Conservation (phyloP, 2,113 vertebrate species). For the Pelecanoides urinatrix region DNA sequence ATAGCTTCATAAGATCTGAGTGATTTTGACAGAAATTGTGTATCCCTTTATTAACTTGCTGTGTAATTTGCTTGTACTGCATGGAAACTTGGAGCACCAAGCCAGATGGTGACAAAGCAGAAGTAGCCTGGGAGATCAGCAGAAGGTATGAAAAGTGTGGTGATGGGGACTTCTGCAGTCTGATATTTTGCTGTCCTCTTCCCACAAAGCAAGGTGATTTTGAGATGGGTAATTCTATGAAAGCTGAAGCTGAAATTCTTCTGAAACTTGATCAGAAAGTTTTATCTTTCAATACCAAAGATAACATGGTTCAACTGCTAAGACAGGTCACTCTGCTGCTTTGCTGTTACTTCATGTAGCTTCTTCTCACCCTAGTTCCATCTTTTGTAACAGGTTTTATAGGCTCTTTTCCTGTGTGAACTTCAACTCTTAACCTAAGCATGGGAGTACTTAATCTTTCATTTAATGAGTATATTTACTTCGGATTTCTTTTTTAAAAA, state of each 20-base stretch:
- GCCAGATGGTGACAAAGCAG: fast-evolving
- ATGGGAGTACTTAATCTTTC: background rate
- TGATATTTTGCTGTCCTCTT: background rate
- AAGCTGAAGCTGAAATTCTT: background rate
- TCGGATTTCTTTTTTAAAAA: background rate
- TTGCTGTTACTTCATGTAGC: background rate
- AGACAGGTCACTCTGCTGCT: background rate
- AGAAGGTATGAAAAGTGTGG: background rate
- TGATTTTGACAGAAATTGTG: background rate
- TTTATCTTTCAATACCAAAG: background rate
- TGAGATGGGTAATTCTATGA: background rate
- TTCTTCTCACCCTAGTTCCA: background rate
- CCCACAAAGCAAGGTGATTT: background rate
- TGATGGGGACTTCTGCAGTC: background rate
- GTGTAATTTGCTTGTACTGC: background rate
- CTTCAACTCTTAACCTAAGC: background rate
- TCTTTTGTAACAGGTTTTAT: background rate
- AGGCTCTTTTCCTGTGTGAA: background rate
- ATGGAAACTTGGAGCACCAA: background rate
- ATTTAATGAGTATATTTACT: background rate
- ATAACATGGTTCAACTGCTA: background rate
- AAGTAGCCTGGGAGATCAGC: background rate
- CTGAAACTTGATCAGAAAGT: background rate
- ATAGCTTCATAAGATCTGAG: background rate
- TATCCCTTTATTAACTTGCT: background rate